Percentiles rank a stretch among this genome's conserved stretches.
These are phyloP conservation scores for Clarias magur DNA, from an alignment of 2,113 vertebrate species.

Conservation along the genomic window DNA sequence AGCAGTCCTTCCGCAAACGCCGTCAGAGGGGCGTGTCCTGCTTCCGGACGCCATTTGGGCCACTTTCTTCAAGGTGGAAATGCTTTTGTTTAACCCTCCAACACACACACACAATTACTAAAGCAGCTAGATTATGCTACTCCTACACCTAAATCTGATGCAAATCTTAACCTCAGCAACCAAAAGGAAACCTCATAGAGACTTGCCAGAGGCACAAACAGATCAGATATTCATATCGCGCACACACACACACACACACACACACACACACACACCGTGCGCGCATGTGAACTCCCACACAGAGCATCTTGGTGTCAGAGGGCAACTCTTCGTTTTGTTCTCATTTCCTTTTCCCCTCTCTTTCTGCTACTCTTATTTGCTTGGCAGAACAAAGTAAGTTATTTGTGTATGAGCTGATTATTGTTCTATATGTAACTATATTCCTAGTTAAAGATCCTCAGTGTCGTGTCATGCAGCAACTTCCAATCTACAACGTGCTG, in stretches of 20 bases:
- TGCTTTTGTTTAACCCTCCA: background rate
- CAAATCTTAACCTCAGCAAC: background rate
- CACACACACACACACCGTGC: background rate
- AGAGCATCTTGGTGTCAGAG: background rate
- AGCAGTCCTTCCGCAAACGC: conserved; percentile 96
- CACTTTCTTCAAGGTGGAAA: conserved; percentile 90
- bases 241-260: background rate
- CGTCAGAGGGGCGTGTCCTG: conserved; percentile 95
- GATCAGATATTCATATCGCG: background rate
- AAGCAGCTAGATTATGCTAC: background rate
- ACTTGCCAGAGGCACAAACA: background rate
- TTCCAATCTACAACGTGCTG: background rate
- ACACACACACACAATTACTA: background rate
- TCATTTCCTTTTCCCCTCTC: conserved; percentile 33
- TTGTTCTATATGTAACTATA: no score
- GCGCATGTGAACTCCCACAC: background rate
- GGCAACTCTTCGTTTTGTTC: conserved; percentile 35
- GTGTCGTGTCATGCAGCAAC: conserved; percentile 20
- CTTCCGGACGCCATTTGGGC: conserved; percentile 96
- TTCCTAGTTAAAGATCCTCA: background rate
- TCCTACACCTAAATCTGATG: background rate
- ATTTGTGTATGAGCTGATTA: background rate
- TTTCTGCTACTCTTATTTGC: conserved; percentile 51
- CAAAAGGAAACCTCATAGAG: background rate
- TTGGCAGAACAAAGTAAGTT: conserved; percentile 77